Base-by-base conservation (phyloP, 2,888 invertebrate species). In the Lutraria lutraria region DNA sequence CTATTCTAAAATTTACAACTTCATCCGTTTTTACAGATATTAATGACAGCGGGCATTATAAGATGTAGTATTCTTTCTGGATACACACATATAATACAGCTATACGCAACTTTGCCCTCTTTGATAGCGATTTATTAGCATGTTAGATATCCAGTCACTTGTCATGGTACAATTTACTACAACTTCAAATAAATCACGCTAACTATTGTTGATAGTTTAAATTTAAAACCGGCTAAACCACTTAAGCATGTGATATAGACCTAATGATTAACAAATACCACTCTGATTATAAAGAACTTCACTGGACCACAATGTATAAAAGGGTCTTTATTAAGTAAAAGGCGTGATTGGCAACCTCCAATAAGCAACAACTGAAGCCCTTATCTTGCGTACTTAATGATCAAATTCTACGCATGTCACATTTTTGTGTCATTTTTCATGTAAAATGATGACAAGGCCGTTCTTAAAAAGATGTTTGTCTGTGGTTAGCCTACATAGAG, bases 161-260 rank as follows among this genome's bases (percentile, higher is more conserved):
- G 63, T 68, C 63, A 68, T 21, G 76, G 31, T 76, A 76, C 31
- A 21, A 34, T 76, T 76, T 76, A 76, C 29, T 34, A 76, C 34
- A 34, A 76, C 31, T 31, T 34, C 16, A 76, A 76, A 34, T 76
- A 34, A 31, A 76, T 76, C 76, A 76, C 25, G 76, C 34, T 76
- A 34, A 76, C 76, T 76, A 76, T 76, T 76, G 76, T 76, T 76
- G 76, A 76, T 76, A 31, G 76, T 31, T 31, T 8, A 31, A 76
- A 76, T 31, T 16, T 31, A 34, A 76, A 34, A 31, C 76, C 76
- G 16, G 16, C 76, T 6, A 31, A 16, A 16, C 76, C 34, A 76
- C 34, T 76, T 76, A 25, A 76, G 76, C 76, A 34, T 76, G 43
- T 43, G 31, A 76, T 76, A 76, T 25, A 76, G 29, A 76, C 31